Evolutionary conservation across 1,140 invertebrate genomes (phyloP), one percentile per base, ranked within the genome.

Genomic region (Ceratina calcarata): DNA sequence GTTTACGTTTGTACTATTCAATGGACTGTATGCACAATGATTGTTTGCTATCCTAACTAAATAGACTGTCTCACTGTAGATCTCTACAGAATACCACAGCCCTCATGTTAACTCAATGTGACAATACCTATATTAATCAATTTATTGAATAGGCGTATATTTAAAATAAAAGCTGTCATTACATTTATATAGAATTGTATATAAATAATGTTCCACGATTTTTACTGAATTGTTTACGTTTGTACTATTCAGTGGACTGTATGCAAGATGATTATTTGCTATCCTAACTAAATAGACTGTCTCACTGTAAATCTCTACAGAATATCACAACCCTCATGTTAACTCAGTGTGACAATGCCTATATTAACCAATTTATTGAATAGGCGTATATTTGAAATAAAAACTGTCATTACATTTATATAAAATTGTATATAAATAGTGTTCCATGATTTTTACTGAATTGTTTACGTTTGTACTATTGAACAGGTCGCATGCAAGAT

Each of bases 331-430:
- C 32, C 32, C 68, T 65, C 20, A 68, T 60, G 53, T 49, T 49
- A 68, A 80, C 76, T 73, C 57, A 67, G 55, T 80, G 72, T n/a
- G n/a, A 65, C 65, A 80, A n/a, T n/a, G n/a, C n/a, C n/a, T n/a
- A n/a, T n/a, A n/a, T n/a, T n/a, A n/a, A n/a, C n/a, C n/a, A n/a
- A n/a, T n/a, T n/a, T n/a, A n/a, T n/a, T n/a, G n/a, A n/a, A n/a
- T n/a, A n/a, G n/a, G n/a, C n/a, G n/a, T n/a, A n/a, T n/a, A n/a
- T n/a, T n/a, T n/a, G n/a, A n/a, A n/a, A n/a, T n/a, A n/a, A n/a
- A n/a, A n/a, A n/a, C n/a, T n/a, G n/a, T n/a, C n/a, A n/a, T n/a
- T n/a, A n/a, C n/a, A n/a, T n/a, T n/a, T n/a, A n/a, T n/a, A n/a
- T n/a, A n/a, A n/a, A n/a, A n/a, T n/a, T n/a, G n/a, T n/a, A n/a